These are phyloP conservation scores for Caenorhabditis latens DNA, from an alignment of 1,140 invertebrate species.

Conservation along the genomic window DNA sequence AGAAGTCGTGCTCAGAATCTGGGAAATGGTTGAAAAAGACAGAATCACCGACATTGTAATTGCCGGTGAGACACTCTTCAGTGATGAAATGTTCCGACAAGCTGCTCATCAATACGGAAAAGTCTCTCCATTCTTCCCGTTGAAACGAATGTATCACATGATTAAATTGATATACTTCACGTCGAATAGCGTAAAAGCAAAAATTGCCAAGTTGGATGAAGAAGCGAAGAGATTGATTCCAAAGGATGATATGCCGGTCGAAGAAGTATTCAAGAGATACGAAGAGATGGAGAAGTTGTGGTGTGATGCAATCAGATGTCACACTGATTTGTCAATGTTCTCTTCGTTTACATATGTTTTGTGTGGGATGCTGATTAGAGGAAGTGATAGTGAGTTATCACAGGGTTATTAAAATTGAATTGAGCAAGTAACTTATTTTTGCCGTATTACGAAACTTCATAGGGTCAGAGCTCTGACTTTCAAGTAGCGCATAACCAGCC, in stretches of 20 bases:
- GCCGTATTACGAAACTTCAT: too few relatives aligned
- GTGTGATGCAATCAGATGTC: conserved; percentile 45
- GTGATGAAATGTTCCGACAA: conserved; percentile 49
- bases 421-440: too few relatives aligned
- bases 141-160: conserved; percentile 46
- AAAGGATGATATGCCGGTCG: conserved; percentile 18
- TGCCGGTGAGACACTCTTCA: conserved; percentile 57
- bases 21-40: conserved; percentile 52
- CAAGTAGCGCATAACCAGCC: too few relatives aligned
- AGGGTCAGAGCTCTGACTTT: too few relatives aligned
- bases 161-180: conserved; percentile 37
- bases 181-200: conserved; percentile 27
- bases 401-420: neutral
- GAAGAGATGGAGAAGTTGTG: conserved; percentile 25
- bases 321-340: conserved; percentile 58
- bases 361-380: conserved; percentile 58
- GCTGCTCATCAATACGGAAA: conserved; percentile 43
- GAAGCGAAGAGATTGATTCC: conserved; percentile 9
- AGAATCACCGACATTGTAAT: conserved; percentile 53
- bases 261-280: conserved; percentile 27
- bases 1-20: conserved; percentile 55
- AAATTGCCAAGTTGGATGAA: conserved; percentile 35
- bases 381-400: conserved; percentile 47
- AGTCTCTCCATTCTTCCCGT: conserved; percentile 24
- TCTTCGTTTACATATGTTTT: conserved; percentile 62